Base-by-base conservation (phyloP, 2,888 invertebrate species). In the Trissolcus brochymenae region DNA sequence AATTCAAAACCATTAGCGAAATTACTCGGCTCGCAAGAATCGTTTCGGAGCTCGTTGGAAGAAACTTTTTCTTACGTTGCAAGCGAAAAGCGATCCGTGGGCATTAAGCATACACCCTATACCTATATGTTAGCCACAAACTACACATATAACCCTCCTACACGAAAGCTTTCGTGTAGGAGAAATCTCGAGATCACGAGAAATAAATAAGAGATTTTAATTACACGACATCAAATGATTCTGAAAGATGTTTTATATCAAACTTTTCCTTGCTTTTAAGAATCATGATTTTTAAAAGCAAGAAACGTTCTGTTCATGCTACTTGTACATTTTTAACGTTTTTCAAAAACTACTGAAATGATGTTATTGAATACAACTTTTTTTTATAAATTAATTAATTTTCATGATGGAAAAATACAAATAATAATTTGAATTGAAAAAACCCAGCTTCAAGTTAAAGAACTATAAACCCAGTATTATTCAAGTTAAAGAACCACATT, bases 1-100 rank as follows among this genome's bases (percentile, higher is more conserved):
- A 82, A 85, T 84, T 83, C 82, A 77, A 80, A 80, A 80, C 87
- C 88, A 88, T 88, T 88, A 88, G 87, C 86, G 82, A 87, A 88
- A 87, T 88, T 88, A 84, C 86, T 85, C 82, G 65, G 79, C 81
- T 77, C 76, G 81, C 64, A 57, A 72, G 79, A 81, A 76, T 81
- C 83, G 80, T 67, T 74, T 76, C 80, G 66, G 70, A 61, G 70
- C 71, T 62, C 73, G 73, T 66, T 51, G 68, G 54, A 56, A 70
- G 66, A 70, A 67, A 80, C 77, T 78, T 81, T 82, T 81, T 82
- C 82, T 74, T 74, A 68, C 62, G 62, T 75, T 59, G 77, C 51
- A 76, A 66, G 78, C 66, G 75, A 72, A 76, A 73, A 79, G 75
- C 75, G 78, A 72, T 72, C 77, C 72, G 73, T 59, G 73, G 35